Conservation (phyloP, 2,888 invertebrate genomes). For the Acleris emargana region DNA sequence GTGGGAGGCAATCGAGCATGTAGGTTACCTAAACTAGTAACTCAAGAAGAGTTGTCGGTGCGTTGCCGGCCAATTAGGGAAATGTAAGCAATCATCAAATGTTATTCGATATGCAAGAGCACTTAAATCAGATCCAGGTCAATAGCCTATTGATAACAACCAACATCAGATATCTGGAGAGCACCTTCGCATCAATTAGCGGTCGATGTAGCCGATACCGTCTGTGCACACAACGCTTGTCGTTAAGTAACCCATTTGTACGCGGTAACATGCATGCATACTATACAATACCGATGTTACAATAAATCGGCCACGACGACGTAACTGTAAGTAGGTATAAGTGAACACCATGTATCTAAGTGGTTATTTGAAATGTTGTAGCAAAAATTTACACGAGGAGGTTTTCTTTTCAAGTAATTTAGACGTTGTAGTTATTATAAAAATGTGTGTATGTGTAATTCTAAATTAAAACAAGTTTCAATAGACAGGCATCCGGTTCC, state of each 20-base stretch:
- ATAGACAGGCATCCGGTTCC: conserved; percentile 49
- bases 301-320: background rate
- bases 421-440: no score
- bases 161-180: conserved; percentile 53
- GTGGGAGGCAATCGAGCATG: no score
- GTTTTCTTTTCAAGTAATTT: no score
- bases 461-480: background rate
- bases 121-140: conserved; percentile 17
- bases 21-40: no score
- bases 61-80: no score
- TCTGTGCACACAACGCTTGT: conserved; percentile 27
- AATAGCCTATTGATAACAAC: conserved; percentile 49
- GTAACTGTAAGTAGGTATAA: no score
- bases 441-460: no score
- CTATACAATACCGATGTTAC: background rate
- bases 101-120: background rate
- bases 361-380: no score
- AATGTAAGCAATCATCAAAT: no score
- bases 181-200: conserved; percentile 57
- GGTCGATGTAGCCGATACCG: conserved; percentile 54
- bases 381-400: no score
- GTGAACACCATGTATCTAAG: no score
- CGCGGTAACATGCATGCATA: conserved; percentile 1
- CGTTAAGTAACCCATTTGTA: conserved; percentile 17
- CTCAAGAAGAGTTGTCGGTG: no score